These are phyloP conservation scores for Brachyhypopomus occidentalis DNA, from an alignment of 2,113 vertebrate genomes.

Conservation along the genomic window DNA sequence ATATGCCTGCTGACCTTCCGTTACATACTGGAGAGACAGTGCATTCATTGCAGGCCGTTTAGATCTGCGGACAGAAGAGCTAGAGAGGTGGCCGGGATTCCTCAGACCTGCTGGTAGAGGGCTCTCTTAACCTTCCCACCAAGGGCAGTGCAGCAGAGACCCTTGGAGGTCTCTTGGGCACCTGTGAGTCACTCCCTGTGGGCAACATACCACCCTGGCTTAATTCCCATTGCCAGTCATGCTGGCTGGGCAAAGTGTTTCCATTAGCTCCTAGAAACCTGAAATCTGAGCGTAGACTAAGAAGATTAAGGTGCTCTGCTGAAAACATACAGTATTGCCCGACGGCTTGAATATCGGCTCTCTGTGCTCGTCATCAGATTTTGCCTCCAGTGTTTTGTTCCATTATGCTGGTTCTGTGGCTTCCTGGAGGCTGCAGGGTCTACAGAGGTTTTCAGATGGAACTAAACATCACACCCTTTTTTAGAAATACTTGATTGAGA, in stretches of 20 bases:
- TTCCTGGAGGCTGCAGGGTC: not conserved
- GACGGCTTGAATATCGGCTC: conserved; percentile 12
- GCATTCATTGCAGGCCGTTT: not conserved
- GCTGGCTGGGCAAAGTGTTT: conserved; percentile 1
- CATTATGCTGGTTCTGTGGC: not conserved
- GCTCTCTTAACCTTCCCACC: not conserved
- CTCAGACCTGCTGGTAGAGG: not conserved
- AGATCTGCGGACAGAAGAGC: not conserved
- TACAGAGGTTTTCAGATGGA: not conserved
- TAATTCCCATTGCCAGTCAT: not conserved
- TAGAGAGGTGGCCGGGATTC: not conserved
- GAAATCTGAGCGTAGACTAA: not conserved
- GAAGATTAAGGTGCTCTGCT: not conserved
- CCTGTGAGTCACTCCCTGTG: not conserved
- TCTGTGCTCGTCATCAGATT: not conserved
- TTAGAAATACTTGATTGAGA: not conserved
- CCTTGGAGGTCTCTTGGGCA: not conserved
- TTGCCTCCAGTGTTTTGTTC: conserved; percentile 3
- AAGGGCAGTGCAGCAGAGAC: not conserved
- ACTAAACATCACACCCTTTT: not conserved
- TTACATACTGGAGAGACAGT: not conserved
- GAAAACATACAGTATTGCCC: conserved; percentile 12
- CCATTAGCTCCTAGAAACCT: conserved; percentile 8
- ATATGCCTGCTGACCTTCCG: conserved; percentile 21
- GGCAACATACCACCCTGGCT: not conserved